Evolutionary conservation across 1,140 invertebrate species (phyloP).

Genomic region (Dinothrombium tinctorium): DNA sequence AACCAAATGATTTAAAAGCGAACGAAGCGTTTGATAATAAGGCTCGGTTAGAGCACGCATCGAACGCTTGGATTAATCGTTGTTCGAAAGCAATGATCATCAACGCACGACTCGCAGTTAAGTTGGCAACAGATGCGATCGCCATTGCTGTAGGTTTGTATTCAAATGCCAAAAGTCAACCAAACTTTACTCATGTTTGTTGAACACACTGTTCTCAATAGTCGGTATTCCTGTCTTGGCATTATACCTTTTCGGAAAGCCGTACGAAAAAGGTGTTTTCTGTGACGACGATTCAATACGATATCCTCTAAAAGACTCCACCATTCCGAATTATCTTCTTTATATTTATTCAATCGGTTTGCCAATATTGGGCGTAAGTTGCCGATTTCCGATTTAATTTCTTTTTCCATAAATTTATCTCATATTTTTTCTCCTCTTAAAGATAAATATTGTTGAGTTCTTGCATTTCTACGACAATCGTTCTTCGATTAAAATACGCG

Average conservation of each 20-base stretch:
- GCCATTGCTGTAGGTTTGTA: background rate
- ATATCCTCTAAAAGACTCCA: slow-evolving; percentile 40
- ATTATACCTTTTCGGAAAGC: slow-evolving; percentile 41
- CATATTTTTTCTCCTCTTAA: background rate
- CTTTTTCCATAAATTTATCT: background rate
- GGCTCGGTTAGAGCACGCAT: too few relatives aligned
- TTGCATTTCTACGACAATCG: background rate
- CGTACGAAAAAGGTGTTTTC: slow-evolving; percentile 74
- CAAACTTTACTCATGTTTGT: background rate
- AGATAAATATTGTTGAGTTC: background rate
- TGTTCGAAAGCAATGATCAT: too few relatives aligned
- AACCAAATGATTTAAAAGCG: too few relatives aligned
- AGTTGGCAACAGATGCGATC: background rate
- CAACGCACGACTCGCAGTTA: background rate
- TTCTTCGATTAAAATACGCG: background rate
- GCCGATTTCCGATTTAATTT: background rate
- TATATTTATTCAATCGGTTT: background rate
- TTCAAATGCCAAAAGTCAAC: background rate
- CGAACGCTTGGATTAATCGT: too few relatives aligned
- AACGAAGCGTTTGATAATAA: too few relatives aligned
- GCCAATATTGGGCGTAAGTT: background rate
- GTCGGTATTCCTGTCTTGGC: slow-evolving; percentile 43
- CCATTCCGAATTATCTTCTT: slow-evolving; percentile 35
- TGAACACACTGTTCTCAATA: slow-evolving; percentile 17
- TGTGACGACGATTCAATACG: slow-evolving; percentile 79